phyloP scores from a whole-genome alignment of 2,888 invertebrate genomes.

The Liodrosophila aerea region DNA sequence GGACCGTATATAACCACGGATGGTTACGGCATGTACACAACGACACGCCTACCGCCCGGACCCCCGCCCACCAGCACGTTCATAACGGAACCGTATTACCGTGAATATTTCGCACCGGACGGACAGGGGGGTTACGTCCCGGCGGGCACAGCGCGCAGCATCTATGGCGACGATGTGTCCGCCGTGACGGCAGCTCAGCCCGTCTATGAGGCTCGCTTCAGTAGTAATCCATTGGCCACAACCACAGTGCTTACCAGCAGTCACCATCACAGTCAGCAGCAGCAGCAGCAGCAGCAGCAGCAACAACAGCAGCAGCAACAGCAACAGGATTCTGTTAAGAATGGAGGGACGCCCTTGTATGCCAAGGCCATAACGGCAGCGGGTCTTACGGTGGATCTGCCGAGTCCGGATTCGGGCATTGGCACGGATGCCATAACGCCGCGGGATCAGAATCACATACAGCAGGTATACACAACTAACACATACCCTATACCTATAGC shows the following conservation, averaged over 20 bases:
- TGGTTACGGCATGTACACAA: slow-evolving; percentile 82
- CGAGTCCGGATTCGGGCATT: slow-evolving; percentile 97
- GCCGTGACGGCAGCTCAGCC: slow-evolving; percentile 80
- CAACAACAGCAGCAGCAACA: slow-evolving; percentile 53
- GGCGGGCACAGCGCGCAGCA: slow-evolving; percentile 76
- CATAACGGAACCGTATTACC: slow-evolving; percentile 89
- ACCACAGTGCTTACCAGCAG: slow-evolving; percentile 71
- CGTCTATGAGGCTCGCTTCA: slow-evolving; percentile 81
- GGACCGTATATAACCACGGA: slow-evolving; percentile 82
- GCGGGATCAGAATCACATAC: slow-evolving; percentile 93
- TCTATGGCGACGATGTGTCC: slow-evolving; percentile 81
- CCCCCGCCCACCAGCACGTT: slow-evolving; percentile 84
- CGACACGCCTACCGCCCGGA: slow-evolving; percentile 78
- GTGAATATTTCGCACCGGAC: slow-evolving; percentile 88
- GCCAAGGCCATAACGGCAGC: slow-evolving; percentile 86
- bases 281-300: slow-evolving; percentile 50
- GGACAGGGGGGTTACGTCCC: slow-evolving; percentile 82
- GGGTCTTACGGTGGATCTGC: slow-evolving; percentile 95
- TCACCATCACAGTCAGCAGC: slow-evolving; percentile 54
- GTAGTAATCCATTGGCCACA: slow-evolving; percentile 67
- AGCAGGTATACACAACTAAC: slow-evolving; percentile 86
- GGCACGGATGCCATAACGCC: slow-evolving; percentile 97
- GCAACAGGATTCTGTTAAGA: slow-evolving; percentile 65
- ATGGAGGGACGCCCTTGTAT: slow-evolving; percentile 80
- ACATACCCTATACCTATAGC: no score